phyloP scores from a whole-genome alignment of 2,797 vertebrate genomes.

The Micropoecilia bifurca region DNA sequence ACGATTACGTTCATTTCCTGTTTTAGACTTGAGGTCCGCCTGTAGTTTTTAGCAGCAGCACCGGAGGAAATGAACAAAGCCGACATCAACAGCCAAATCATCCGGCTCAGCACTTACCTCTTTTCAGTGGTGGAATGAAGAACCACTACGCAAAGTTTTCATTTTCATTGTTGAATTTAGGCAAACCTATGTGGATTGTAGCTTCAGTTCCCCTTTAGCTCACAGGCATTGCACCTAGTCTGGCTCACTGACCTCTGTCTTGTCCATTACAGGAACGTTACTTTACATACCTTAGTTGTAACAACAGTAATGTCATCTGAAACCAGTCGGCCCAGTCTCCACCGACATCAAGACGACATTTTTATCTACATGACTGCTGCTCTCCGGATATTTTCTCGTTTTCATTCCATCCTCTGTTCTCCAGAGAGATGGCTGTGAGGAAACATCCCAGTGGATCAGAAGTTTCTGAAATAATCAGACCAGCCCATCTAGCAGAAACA shows the following conservation, averaged over 20 bases:
- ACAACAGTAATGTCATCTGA: background rate
- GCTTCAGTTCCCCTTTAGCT: background rate
- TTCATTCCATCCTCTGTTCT: background rate
- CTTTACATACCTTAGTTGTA: background rate
- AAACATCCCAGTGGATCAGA: background rate
- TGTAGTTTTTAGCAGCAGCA: too few relatives aligned
- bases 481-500: constrained; percentile 3
- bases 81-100: too few relatives aligned
- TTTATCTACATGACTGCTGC: background rate
- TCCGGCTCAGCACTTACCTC: too few relatives aligned
- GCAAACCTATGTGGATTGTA: background rate
- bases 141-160: background rate
- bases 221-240: background rate
- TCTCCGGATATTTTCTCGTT: background rate
- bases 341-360: background rate
- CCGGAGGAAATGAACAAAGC: too few relatives aligned
- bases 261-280: background rate
- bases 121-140: too few relatives aligned
- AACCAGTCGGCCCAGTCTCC: background rate
- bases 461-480: background rate
- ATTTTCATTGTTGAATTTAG: background rate
- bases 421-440: background rate
- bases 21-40: too few relatives aligned
- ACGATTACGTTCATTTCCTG: too few relatives aligned
- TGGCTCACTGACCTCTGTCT: background rate